These are phyloP conservation scores for Strigamia crassipes DNA, from an alignment of 2,888 invertebrate species.

Conservation along the genomic window DNA sequence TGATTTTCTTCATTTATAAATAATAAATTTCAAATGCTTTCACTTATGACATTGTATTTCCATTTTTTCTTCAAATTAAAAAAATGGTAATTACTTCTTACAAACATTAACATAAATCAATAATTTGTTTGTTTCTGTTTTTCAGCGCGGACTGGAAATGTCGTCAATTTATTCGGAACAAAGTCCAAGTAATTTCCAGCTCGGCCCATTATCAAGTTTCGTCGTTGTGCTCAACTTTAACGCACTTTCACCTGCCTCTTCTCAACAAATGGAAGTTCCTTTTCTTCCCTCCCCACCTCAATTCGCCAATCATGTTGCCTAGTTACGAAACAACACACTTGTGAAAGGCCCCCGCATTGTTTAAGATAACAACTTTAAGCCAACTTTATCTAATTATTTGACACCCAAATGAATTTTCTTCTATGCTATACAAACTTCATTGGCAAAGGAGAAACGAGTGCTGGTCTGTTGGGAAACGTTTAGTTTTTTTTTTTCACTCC, in stretches of 20 bases:
- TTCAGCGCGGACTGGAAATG: no score
- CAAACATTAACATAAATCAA: no score
- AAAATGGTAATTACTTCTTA: no score
- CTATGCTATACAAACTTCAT: background rate
- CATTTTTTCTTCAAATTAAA: no score
- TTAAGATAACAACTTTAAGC: slow-evolving; percentile 10
- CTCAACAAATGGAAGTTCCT: slow-evolving; percentile 5
- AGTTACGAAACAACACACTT: slow-evolving; percentile 10
- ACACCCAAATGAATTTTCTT: slow-evolving; percentile 2
- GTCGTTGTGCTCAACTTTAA: background rate
- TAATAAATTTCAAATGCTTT: no score
- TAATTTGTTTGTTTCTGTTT: no score
- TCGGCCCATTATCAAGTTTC: slow-evolving; percentile 2
- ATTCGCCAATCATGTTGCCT: slow-evolving; percentile 4
- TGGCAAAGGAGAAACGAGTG: slow-evolving; percentile 4
- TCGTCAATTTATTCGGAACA: background rate
- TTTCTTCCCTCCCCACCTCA: background rate
- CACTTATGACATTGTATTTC: no score
- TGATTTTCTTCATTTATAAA: no score
- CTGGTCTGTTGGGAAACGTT: slow-evolving; percentile 10
- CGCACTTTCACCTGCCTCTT: background rate
- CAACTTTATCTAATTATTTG: slow-evolving; percentile 10
- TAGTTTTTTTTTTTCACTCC: background rate
- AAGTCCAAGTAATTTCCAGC: background rate
- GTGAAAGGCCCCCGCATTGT: background rate